Evolutionary conservation across 2,797 vertebrate genomes (phyloP), one percentile per base, ranked within the genome.

Genomic region (Chrosomus eos): DNA sequence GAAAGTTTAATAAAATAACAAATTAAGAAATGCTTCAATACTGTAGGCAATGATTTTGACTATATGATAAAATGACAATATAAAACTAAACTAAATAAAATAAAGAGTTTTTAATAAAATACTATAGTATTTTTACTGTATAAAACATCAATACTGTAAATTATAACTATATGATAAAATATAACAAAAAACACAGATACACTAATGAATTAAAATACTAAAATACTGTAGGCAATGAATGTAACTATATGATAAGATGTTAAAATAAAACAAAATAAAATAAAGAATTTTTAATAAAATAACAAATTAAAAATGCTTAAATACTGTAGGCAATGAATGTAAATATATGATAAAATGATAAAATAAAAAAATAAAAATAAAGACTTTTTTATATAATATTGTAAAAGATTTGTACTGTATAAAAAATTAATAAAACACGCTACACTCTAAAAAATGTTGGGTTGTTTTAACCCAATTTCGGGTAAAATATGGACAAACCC

Each of bases 391-490:
- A 13, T 14, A 45, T 1, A 14, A 45, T 14, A 45, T 14, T 14
- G 43, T 14, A 45, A 13, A 43, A 43, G 4, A 43, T 38, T 6
- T 36, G n/a, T 36, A 38, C 38, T 38, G 38, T 38, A 38, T 38
- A 38, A 38, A 43, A 40, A 40, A 11, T 3, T 0, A 36, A 36
- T 0, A 9, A 19, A 67, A 1, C 0, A n/a, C 0, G 4, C 0
- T 9, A 10, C n/a, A n/a, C n/a, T n/a, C n/a, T n/a, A n/a, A n/a
- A n/a, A n/a, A n/a, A n/a, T n/a, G n/a, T n/a, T n/a, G n/a, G n/a
- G n/a, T n/a, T n/a, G n/a, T n/a, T n/a, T n/a, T n/a, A n/a, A n/a
- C n/a, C n/a, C n/a, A n/a, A n/a, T n/a, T n/a, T n/a, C n/a, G n/a
- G n/a, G n/a, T n/a, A n/a, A n/a, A n/a, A n/a, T n/a, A n/a, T n/a